Evolutionary conservation across 2,797 vertebrate genomes (phyloP), one percentile per base, ranked within the genome.

Genomic region (Enteromius trimaculatus): DNA sequence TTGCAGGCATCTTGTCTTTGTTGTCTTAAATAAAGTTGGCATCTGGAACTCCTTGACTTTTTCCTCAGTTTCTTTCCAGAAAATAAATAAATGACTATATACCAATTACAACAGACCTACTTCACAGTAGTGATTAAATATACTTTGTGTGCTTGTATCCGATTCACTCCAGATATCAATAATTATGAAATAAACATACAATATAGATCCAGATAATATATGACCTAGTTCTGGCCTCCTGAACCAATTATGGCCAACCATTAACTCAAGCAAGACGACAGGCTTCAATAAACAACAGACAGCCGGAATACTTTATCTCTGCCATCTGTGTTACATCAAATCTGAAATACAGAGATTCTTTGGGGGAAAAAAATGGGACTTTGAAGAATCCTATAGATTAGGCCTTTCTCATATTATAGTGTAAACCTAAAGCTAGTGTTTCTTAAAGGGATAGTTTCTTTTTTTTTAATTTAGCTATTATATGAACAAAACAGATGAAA

Each of bases 251-350:
- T 76, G 71, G 75, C 64, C 83, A 87, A 68, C 80, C 89, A 92
- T 93, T 93, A 92, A 92, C 92, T 84, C 86, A 44, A 75, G 81
- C 85, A 88, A 76, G 79, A 87, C 70, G 75, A 82, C 53, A 83
- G 80, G 34, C 80, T 70, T 87, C 88, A 86, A 77, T 82, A 82
- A 88, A 83, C 80, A 80, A 62, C 70, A 55, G 37, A 29, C 31
- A 42, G 21, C 55, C 47, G 39, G 65, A 44, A 64, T 71, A n/a
- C 37, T n/a, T 31, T 17, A 80, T 81, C 29, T 80, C 23, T 79
- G 71, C 26, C 49, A 84, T 72, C 75, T 74, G 58, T 49, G 17
- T 77, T 66, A 23, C 65, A 29, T 70, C 47, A 58, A 64, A 76
- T 14, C 60, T 34, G 1, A 80, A 53, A 14, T 37, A 19, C 34